These are phyloP conservation scores for Creontiades dilutus DNA, from an alignment of 2,888 invertebrate genomes.

Conservation along the genomic window DNA sequence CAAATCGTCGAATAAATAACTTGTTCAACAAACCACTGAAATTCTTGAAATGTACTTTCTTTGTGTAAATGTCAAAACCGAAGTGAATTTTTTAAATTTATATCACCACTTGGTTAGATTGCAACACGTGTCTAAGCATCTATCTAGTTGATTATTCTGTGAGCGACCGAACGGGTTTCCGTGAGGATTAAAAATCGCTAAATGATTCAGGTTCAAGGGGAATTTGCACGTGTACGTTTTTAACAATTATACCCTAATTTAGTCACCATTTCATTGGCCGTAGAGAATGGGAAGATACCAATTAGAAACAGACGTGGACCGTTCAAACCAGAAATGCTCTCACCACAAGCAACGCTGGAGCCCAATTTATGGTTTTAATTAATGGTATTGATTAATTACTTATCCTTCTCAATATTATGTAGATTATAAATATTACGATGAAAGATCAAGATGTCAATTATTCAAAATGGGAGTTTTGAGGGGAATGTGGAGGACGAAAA, in stretches of 20 bases:
- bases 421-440: background rate
- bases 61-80: too few species aligned
- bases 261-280: background rate
- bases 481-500: background rate
- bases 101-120: too few species aligned
- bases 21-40: too few species aligned
- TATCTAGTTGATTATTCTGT: background rate
- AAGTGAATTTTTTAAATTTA: too few species aligned
- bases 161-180: background rate
- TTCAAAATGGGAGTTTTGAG: background rate
- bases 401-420: background rate
- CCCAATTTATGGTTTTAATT: background rate
- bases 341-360: background rate
- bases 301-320: background rate
- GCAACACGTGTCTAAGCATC: too few species aligned
- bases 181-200: background rate
- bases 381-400: background rate
- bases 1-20: too few species aligned
- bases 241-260: too few species aligned
- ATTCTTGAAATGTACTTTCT: too few species aligned
- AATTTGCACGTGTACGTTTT: too few species aligned
- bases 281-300: background rate
- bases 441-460: constrained; percentile 8
- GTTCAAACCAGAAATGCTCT: background rate
- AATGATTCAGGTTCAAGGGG: too few species aligned